These are phyloP conservation scores for Lepas anatifera DNA, from an alignment of 2,888 invertebrate species.

Conservation along the genomic window DNA sequence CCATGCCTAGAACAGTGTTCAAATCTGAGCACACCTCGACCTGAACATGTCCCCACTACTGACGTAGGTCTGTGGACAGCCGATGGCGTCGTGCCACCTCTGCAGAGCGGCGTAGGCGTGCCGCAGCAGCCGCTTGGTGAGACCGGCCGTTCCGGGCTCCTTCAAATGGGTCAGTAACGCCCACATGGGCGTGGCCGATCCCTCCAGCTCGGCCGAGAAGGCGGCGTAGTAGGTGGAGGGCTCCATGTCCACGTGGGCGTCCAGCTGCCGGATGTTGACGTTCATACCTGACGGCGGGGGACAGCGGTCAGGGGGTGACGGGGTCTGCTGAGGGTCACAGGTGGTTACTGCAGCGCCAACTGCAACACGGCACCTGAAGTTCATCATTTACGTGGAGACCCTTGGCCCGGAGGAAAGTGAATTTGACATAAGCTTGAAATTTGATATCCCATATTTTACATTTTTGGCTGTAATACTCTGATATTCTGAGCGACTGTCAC, in stretches of 20 bases:
- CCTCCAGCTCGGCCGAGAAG: conserved; percentile 93
- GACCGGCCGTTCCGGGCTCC: conserved; percentile 52
- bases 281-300: conserved; percentile 65
- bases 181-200: conserved; percentile 97
- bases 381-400: too few species aligned
- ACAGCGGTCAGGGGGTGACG: too few species aligned
- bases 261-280: conserved; percentile 79
- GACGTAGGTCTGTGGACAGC: conserved; percentile 37
- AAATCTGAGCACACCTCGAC: too few species aligned
- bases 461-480: too few species aligned
- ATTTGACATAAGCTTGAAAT: too few species aligned
- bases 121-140: conserved; percentile 60
- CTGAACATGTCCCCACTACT: too few species aligned
- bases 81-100: conserved; percentile 78
- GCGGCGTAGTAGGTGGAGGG: conserved; percentile 95
- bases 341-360: too few species aligned
- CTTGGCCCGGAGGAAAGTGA: too few species aligned
- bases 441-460: too few species aligned
- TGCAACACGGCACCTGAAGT: too few species aligned
- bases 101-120: conserved; percentile 65
- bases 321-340: not conserved
- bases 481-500: too few species aligned
- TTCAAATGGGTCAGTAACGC: conserved; percentile 78
- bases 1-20: too few species aligned
- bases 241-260: conserved; percentile 89